Conservation (phyloP, 2,888 invertebrate species). For the Ochlodes sylvanus region DNA sequence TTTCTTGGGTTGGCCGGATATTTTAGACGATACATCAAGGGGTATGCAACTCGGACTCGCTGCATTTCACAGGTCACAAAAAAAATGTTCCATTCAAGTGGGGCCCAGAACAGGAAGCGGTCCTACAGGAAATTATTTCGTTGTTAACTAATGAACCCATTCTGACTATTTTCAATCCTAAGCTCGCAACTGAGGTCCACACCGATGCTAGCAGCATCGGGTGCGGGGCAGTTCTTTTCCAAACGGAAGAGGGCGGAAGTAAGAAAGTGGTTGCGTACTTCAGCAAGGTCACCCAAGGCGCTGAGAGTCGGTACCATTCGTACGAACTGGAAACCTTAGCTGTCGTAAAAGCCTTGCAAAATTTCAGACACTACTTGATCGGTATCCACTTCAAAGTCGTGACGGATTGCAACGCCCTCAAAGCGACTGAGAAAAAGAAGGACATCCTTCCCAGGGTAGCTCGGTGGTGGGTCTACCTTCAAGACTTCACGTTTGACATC, state of each 20-base stretch:
- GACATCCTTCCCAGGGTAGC: not conserved
- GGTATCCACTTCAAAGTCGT: not conserved
- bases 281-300: constrained; percentile 32
- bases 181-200: constrained; percentile 40
- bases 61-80: constrained; percentile 29
- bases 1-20: constrained; percentile 31
- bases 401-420: not conserved
- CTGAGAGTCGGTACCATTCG: constrained; percentile 36
- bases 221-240: constrained; percentile 42
- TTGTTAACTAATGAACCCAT: not conserved
- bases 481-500: constrained; percentile 5
- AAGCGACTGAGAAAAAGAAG: not conserved
- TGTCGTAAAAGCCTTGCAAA: not conserved
- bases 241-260: constrained; percentile 25
- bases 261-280: constrained; percentile 41
- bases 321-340: not conserved
- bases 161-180: constrained; percentile 37
- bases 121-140: not conserved
- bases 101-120: not conserved
- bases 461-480: too few species aligned
- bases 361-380: not conserved
- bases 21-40: constrained; percentile 31
- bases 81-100: not conserved
- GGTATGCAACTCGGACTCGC: constrained; percentile 33
- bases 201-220: constrained; percentile 41